These are phyloP conservation scores for Apodemus speciosus DNA, from an alignment of 2,113 vertebrate genomes.

Conservation along the genomic window DNA sequence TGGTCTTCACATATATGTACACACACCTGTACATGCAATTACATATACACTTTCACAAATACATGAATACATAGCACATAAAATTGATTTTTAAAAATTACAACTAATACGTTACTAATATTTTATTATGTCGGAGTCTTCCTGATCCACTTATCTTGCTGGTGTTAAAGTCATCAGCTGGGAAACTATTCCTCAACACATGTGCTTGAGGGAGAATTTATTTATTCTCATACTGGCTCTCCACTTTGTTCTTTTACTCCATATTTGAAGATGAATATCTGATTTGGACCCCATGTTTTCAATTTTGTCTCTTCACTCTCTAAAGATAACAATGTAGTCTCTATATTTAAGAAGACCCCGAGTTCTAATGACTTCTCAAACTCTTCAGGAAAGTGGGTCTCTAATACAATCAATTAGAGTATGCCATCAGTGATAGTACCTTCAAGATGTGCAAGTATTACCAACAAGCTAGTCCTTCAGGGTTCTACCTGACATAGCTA, in stretches of 20 bases:
- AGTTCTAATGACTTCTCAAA: background rate
- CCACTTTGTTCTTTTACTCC: background rate
- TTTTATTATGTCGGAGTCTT: background rate
- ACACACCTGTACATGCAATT: background rate
- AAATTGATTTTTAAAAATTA: background rate
- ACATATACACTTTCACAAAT: too few species aligned
- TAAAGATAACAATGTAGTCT: background rate
- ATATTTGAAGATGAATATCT: background rate
- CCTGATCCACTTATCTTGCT: background rate
- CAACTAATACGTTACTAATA: background rate
- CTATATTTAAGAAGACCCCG: background rate
- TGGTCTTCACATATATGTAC: background rate
- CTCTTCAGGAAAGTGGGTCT: background rate
- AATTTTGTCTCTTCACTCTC: background rate
- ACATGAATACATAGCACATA: background rate
- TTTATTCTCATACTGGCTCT: background rate
- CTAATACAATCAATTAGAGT: background rate
- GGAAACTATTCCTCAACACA: background rate
- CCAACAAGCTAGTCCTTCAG: background rate
- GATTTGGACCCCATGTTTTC: background rate
- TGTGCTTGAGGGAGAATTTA: background rate
- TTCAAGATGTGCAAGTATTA: background rate
- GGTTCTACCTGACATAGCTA: background rate
- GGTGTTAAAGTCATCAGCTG: background rate
- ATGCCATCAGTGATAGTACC: background rate